Percentiles rank a stretch among this genome's conserved stretches.
These are phyloP conservation scores for Drosophila pseudotakahashii DNA, from an alignment of 2,888 invertebrate genomes.

Conservation along the genomic window DNA sequence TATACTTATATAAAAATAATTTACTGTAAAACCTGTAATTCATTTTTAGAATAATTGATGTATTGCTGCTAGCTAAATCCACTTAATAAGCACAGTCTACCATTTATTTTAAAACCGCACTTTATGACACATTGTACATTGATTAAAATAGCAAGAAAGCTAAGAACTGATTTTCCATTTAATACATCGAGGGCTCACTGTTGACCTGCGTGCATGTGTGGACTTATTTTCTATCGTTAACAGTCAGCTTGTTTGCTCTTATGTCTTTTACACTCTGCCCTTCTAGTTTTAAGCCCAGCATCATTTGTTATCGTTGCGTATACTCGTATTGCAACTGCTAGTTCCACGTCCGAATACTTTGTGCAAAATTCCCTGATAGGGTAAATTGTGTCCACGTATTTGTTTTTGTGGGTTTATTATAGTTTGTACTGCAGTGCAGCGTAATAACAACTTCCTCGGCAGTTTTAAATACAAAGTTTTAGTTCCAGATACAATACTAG, in stretches of 20 bases:
- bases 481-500: not conserved
- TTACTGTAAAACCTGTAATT: no score
- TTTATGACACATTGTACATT: no score
- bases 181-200: conserved; percentile 12
- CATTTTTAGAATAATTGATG: no score
- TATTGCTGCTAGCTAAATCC: no score
- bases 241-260: conserved; percentile 26
- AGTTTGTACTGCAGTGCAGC: conserved; percentile 53
- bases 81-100: no score
- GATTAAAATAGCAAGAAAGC: no score
- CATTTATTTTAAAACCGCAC: no score
- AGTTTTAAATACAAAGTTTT: conserved; percentile 4
- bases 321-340: conserved; percentile 53
- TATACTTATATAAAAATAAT: no score
- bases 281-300: conserved; percentile 48
- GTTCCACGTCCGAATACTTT: conserved; percentile 33
- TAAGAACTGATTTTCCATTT: no score
- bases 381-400: conserved; percentile 10
- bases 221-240: conserved; percentile 26
- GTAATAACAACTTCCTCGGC: conserved; percentile 50
- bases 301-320: conserved; percentile 71
- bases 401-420: conserved; percentile 46
- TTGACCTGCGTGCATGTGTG: conserved; percentile 26
- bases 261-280: conserved; percentile 25
- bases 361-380: conserved; percentile 19